Percentiles rank a stretch among this genome's conserved stretches.
Conservation (phyloP, 2,113 vertebrate species). For the Trogon surrucura region DNA sequence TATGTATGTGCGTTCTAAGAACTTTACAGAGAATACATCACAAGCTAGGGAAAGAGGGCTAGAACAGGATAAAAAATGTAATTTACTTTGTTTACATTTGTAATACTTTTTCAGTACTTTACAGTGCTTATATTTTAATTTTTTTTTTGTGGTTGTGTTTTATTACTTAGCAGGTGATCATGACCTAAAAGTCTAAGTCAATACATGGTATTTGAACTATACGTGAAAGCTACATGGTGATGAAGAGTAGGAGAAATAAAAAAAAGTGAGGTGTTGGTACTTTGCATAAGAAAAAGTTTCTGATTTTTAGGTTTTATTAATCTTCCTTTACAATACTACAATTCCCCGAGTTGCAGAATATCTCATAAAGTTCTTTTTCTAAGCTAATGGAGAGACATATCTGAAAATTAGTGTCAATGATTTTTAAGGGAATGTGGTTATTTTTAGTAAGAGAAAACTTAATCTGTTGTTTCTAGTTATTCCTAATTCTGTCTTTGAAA, state of each 20-base stretch:
- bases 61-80: not conserved
- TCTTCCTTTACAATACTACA: not conserved
- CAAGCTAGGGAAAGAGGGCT: not conserved
- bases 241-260: not conserved
- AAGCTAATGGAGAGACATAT: not conserved
- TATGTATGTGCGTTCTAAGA: not conserved
- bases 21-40: not conserved
- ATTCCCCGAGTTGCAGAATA: not conserved
- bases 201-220: not conserved
- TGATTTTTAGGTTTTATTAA: not conserved
- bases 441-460: not conserved
- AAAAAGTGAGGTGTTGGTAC: not conserved
- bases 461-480: not conserved
- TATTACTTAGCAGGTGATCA: not conserved
- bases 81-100: not conserved
- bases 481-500: not conserved
- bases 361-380: not conserved
- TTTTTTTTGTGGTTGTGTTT: not conserved
- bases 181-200: not conserved
- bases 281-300: not conserved
- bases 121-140: not conserved
- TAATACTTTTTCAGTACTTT: not conserved
- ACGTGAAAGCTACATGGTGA: not conserved
- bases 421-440: not conserved
- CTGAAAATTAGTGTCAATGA: not conserved